phyloP scores from a whole-genome alignment of 1,140 invertebrate species.

The Bombus superbus region DNA sequence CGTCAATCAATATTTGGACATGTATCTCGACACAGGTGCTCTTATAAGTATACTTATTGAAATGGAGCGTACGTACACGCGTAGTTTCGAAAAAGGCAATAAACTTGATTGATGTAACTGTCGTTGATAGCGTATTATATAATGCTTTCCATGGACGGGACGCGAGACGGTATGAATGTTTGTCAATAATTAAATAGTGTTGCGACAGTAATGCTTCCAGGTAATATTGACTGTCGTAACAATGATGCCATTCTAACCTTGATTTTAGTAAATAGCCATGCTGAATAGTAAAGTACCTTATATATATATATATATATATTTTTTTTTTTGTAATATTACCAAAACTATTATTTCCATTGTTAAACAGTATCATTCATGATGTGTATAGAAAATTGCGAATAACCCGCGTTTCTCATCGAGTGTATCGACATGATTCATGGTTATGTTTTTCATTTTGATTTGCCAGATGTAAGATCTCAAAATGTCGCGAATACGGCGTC shows the following conservation, averaged over 20 bases:
- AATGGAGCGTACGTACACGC: background rate
- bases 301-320: background rate
- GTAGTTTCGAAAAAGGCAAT: background rate
- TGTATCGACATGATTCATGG: background rate
- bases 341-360: background rate
- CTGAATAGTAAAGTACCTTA: background rate
- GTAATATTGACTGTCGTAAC: background rate
- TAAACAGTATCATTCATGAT: background rate
- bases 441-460: background rate
- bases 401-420: background rate
- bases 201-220: background rate
- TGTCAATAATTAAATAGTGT: conserved; percentile 17
- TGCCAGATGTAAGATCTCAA: background rate
- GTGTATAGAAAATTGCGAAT: background rate
- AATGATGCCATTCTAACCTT: background rate
- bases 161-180: background rate
- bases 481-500: background rate
- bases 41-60: conserved; percentile 17
- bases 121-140: conserved; percentile 29
- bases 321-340: background rate
- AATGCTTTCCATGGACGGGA: background rate
- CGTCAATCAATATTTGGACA: conserved; percentile 22
- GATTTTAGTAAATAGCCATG: background rate
- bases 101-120: conserved; percentile 2
- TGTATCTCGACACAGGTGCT: background rate